Percentiles rank a stretch among this genome's conserved stretches.
Evolutionary conservation across 2,797 vertebrate genomes (phyloP).

Genomic region (Coccyzus lansbergi): DNA sequence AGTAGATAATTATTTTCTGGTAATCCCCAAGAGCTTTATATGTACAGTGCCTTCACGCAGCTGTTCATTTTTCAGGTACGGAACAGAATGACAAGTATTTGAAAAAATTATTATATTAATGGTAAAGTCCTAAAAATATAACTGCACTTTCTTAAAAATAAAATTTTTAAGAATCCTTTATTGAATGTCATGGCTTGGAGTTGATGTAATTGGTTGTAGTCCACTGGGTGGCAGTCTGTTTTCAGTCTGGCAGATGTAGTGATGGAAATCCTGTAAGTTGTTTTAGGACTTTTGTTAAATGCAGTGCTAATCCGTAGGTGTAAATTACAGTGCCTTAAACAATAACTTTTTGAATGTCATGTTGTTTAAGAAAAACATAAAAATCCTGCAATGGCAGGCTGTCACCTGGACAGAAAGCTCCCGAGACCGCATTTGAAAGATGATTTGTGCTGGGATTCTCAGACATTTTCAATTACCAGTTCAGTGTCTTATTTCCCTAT

Average conservation of each 20-base stretch:
- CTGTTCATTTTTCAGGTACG: constrained; percentile 17
- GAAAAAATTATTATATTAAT: neutral
- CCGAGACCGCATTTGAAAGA: neutral
- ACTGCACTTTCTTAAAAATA: constrained; percentile 52
- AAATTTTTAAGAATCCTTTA: neutral
- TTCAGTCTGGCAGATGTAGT: neutral
- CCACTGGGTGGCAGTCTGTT: constrained; percentile 30
- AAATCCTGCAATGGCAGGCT: neutral
- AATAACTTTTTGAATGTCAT: neutral
- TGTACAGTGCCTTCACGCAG: constrained; percentile 75
- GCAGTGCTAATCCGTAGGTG: neutral
- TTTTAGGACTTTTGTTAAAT: neutral
- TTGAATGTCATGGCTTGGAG: neutral
- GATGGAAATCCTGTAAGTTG: neutral
- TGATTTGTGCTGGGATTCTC: neutral
- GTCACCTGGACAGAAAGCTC: neutral
- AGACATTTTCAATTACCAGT: neutral
- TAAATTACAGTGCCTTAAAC: constrained; percentile 1
- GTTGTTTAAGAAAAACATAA: neutral
- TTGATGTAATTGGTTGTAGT: neutral
- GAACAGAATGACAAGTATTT: neutral
- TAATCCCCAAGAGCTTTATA: constrained; percentile 62
- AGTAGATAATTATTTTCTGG: constrained; percentile 16
- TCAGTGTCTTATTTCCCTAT: neutral
- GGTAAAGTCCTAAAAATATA: neutral